phyloP scores from a whole-genome alignment of 2,888 invertebrate species.

The Eupithecia abbreviata region DNA sequence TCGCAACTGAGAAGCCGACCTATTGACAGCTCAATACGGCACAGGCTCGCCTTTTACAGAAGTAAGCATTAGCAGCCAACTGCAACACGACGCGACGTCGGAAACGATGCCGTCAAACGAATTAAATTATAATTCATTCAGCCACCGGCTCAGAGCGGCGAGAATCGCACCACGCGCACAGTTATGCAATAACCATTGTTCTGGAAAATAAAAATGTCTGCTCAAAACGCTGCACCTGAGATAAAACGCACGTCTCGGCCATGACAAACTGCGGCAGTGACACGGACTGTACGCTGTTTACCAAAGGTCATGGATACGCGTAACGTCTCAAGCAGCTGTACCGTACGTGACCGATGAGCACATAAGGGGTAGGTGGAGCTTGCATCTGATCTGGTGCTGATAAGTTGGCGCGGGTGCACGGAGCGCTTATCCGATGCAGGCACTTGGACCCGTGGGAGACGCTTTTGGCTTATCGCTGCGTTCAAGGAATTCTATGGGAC shows the following conservation, averaged over 20 bases:
- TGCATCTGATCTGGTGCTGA: background rate
- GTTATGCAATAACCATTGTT: constrained; percentile 16
- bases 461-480: background rate
- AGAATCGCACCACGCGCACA: constrained; percentile 9
- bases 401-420: constrained; percentile 4
- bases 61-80: constrained; percentile 2
- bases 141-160: constrained; percentile 12
- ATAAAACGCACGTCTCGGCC: constrained; percentile 14
- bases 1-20: constrained; percentile 30
- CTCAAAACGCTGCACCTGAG: constrained; percentile 14
- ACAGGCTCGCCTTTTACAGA: constrained; percentile 23
- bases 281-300: constrained; percentile 6
- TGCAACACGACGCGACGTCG: background rate
- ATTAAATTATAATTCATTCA: constrained; percentile 23
- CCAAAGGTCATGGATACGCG: constrained; percentile 17
- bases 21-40: constrained; percentile 34
- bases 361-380: background rate
- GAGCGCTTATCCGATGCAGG: constrained; percentile 3
- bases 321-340: background rate
- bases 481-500: background rate
- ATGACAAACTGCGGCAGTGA: constrained; percentile 7
- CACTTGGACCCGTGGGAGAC: constrained; percentile 11
- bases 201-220: constrained; percentile 17
- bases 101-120: constrained; percentile 10
- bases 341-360: background rate